phyloP scores from a whole-genome alignment of 1,140 invertebrate species.

The Halictus rubicundus region DNA sequence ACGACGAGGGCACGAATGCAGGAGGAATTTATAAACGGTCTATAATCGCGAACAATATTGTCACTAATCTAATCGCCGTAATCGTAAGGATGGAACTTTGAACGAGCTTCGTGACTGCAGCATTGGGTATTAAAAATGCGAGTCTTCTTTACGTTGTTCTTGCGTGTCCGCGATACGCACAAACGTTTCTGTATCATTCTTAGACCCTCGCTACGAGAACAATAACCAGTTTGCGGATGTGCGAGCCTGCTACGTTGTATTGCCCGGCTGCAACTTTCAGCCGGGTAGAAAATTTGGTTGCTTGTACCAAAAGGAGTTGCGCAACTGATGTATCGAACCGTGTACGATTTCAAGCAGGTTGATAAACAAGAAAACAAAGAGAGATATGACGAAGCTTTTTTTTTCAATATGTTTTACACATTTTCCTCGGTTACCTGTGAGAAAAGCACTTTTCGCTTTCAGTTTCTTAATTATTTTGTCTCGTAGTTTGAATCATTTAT shows the following conservation, averaged over 20 bases:
- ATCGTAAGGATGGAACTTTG: background rate
- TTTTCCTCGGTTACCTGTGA: background rate
- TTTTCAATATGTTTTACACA: background rate
- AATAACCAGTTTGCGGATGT: background rate
- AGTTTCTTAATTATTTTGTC: no score
- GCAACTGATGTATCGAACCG: constrained; percentile 8
- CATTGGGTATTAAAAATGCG: background rate
- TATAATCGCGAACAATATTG: background rate
- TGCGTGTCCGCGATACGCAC: background rate
- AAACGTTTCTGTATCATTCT: background rate
- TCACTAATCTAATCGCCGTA: background rate
- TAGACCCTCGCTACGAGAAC: background rate
- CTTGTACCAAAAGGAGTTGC: background rate
- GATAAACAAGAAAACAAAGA: constrained; percentile 12
- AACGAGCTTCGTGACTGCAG: background rate
- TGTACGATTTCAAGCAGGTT: constrained; percentile 3
- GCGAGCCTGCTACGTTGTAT: background rate
- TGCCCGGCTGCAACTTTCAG: background rate
- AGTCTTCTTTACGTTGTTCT: no score
- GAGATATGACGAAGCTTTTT: constrained; percentile 3
- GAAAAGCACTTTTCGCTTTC: background rate
- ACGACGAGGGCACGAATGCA: background rate
- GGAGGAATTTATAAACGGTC: background rate
- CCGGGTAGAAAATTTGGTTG: background rate
- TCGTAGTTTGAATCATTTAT: no score